Conservation (phyloP, 2,797 vertebrate genomes). For the Psittacula echo region DNA sequence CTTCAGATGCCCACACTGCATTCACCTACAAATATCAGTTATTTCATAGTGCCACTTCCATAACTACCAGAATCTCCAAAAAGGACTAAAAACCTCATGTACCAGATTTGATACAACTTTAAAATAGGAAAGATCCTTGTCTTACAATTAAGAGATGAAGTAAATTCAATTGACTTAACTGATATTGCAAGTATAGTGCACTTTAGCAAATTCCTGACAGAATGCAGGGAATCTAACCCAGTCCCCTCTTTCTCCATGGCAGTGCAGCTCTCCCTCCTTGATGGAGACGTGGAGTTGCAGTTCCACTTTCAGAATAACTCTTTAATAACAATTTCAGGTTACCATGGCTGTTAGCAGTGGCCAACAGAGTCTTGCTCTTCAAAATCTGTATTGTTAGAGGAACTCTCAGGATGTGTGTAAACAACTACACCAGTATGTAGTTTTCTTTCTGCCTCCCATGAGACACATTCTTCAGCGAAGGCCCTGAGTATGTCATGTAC, state of each 20-base stretch:
- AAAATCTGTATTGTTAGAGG: neutral
- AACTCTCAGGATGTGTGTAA: neutral
- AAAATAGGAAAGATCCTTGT: neutral
- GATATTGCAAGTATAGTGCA: neutral
- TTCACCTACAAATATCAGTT: neutral
- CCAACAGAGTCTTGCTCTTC: neutral
- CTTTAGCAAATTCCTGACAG: neutral
- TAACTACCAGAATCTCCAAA: neutral
- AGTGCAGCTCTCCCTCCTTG: neutral
- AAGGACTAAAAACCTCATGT: neutral
- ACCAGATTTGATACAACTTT: neutral
- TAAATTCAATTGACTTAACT: neutral
- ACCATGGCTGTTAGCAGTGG: neutral
- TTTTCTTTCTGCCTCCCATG: neutral
- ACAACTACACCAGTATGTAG: neutral
- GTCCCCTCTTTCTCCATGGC: neutral
- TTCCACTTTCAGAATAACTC: neutral
- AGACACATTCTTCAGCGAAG: neutral
- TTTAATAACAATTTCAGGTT: neutral
- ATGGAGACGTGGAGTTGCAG: neutral
- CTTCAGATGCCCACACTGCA: neutral
- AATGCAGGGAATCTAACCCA: neutral
- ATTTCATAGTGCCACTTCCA: neutral
- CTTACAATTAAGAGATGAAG: neutral
- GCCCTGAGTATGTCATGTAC: neutral